Percentiles rank a stretch among this genome's conserved stretches.
Evolutionary conservation across 2,797 vertebrate genomes (phyloP).

Genomic region (Melopsittacus undulatus): DNA sequence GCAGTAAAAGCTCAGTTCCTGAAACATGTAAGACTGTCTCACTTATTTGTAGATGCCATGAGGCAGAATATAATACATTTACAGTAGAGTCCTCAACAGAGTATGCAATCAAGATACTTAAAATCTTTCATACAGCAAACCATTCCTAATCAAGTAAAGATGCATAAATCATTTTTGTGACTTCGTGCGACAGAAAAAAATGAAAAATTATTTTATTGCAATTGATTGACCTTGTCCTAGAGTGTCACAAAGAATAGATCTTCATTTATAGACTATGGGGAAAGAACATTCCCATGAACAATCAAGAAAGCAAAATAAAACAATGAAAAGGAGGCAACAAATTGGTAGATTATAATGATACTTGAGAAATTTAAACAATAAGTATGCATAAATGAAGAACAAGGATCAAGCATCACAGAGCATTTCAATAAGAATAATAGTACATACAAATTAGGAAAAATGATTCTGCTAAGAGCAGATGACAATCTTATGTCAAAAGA

Average conservation of each 20-base stretch:
- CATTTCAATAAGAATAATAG: background rate
- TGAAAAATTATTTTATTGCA: background rate
- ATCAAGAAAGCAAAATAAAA: background rate
- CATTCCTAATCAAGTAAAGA: slow-evolving; percentile 29
- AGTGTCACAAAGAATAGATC: background rate
- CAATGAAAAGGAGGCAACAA: background rate
- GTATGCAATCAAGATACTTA: slow-evolving; percentile 10
- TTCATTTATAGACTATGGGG: background rate
- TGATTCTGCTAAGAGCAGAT: background rate
- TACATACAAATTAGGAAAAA: background rate
- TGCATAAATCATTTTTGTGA: slow-evolving; percentile 28
- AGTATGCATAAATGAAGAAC: background rate
- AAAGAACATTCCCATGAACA: background rate
- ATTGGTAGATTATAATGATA: background rate
- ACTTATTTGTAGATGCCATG: background rate
- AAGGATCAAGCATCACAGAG: background rate
- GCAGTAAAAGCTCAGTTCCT: background rate
- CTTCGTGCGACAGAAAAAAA: background rate
- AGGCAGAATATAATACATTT: background rate
- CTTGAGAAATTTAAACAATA: background rate
- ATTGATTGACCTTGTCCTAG: slow-evolving; percentile 19
- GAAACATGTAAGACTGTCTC: background rate
- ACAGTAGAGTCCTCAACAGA: background rate
- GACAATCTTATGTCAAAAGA: background rate
- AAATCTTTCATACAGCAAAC: background rate